phyloP scores from a whole-genome alignment of 2,113 vertebrate species.

The Brachirus orientalis region DNA sequence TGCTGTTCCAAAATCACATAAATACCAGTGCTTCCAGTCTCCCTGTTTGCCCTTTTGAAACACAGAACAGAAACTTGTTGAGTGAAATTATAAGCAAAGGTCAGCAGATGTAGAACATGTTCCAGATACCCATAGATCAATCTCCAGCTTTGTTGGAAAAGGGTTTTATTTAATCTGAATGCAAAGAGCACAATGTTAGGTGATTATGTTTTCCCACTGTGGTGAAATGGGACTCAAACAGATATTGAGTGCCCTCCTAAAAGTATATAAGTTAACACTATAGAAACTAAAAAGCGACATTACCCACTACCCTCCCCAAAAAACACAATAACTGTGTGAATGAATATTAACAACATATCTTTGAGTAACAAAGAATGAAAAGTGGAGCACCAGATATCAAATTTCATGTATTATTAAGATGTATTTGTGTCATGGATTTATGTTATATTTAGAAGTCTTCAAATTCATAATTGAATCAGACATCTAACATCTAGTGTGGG shows the following conservation, averaged over 20 bases:
- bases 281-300: not conserved
- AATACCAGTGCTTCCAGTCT: conserved; percentile 88
- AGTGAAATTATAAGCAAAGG: conserved; percentile 96
- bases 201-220: not conserved
- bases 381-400: too few relatives aligned
- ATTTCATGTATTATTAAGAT: too few relatives aligned
- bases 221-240: conserved; percentile 1
- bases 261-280: not conserved
- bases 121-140: conserved; percentile 77
- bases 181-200: not conserved
- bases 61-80: conserved; percentile 83
- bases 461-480: too few relatives aligned
- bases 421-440: too few relatives aligned
- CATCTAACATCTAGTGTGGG: too few relatives aligned
- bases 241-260: not conserved
- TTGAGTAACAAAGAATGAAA: too few relatives aligned
- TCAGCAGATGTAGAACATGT: conserved; percentile 86
- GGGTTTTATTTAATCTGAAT: conserved; percentile 26
- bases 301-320: not conserved
- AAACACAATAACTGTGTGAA: not conserved
- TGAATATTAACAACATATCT: too few relatives aligned
- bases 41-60: conserved; percentile 87
- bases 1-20: conserved; percentile 83
- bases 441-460: too few relatives aligned
- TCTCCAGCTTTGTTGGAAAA: conserved; percentile 34